These are phyloP conservation scores for Calliphora vicina DNA, from an alignment of 1,140 invertebrate species.

Conservation along the genomic window DNA sequence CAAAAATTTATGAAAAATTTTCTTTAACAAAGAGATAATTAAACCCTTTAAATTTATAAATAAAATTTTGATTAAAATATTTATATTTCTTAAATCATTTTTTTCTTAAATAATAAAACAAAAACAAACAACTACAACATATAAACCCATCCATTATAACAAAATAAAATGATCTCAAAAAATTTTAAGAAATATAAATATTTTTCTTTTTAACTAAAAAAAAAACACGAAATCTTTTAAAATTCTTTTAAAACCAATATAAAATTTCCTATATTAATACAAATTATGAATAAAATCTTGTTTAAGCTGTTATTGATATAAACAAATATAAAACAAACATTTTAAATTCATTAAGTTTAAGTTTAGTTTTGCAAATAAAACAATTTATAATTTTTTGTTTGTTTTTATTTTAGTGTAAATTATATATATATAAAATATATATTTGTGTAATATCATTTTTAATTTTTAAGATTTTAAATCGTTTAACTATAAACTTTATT, in stretches of 20 bases:
- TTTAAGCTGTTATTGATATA: neutral
- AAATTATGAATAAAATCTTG: neutral
- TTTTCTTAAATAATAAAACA: neutral
- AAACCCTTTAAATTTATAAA: neutral
- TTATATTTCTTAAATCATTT: conserved; percentile 3
- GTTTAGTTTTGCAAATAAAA: neutral
- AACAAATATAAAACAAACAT: conserved; percentile 12
- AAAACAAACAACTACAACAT: neutral
- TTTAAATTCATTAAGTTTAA: conserved; percentile 12
- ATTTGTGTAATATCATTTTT: neutral
- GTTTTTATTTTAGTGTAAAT: conserved; percentile 28
- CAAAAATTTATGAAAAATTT: neutral
- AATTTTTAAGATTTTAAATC: conserved; percentile 32
- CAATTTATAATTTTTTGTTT: neutral
- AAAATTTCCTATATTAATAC: neutral
- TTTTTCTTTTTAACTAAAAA: no score
- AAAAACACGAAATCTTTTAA: no score
- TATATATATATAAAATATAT: conserved; percentile 36
- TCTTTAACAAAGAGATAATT: neutral
- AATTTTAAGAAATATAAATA: conserved; percentile 11
- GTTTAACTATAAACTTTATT: neutral
- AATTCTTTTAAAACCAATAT: neutral
- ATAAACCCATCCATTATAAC: conserved; percentile 7
- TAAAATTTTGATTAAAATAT: neutral
- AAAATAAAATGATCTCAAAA: conserved; percentile 31